Percentiles rank a stretch among this genome's conserved stretches.
Conservation (phyloP, 2,888 invertebrate genomes). For the Mythimna loreyi region DNA sequence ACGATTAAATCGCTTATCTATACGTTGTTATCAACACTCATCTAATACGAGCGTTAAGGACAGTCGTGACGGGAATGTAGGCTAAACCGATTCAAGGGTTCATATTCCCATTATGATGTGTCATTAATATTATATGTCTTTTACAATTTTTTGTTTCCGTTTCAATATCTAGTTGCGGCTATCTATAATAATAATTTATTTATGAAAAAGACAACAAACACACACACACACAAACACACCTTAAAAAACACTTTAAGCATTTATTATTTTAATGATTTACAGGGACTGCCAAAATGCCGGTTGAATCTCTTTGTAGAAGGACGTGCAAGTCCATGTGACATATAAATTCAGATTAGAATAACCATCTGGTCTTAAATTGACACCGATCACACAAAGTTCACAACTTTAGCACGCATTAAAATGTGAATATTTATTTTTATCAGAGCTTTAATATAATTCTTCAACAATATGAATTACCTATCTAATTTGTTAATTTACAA, state of each 20-base stretch:
- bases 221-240: too few species aligned
- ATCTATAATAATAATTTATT: too few species aligned
- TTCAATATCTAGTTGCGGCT: background rate
- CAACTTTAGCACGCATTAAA: constrained; percentile 38
- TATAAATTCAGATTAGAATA: background rate
- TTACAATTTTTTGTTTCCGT: constrained; percentile 26
- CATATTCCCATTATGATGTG: constrained; percentile 26
- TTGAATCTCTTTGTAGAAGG: too few species aligned
- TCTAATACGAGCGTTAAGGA: constrained; percentile 65
- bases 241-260: too few species aligned
- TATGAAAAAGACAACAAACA: too few species aligned
- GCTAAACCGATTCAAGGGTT: constrained; percentile 47
- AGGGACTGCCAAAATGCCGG: too few species aligned
- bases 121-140: constrained; percentile 40
- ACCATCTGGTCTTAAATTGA: background rate
- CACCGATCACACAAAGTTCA: constrained; percentile 5
- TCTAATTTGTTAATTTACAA: constrained; percentile 80
- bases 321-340: too few species aligned
- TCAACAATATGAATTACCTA: constrained; percentile 74
- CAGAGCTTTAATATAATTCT: constrained; percentile 63
- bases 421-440: constrained; percentile 47
- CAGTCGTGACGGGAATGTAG: constrained; percentile 61
- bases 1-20: constrained; percentile 71
- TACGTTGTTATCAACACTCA: constrained; percentile 67
- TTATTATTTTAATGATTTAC: too few species aligned